Conservation (phyloP, 2,797 vertebrate species). For the Nannoperca australis region DNA sequence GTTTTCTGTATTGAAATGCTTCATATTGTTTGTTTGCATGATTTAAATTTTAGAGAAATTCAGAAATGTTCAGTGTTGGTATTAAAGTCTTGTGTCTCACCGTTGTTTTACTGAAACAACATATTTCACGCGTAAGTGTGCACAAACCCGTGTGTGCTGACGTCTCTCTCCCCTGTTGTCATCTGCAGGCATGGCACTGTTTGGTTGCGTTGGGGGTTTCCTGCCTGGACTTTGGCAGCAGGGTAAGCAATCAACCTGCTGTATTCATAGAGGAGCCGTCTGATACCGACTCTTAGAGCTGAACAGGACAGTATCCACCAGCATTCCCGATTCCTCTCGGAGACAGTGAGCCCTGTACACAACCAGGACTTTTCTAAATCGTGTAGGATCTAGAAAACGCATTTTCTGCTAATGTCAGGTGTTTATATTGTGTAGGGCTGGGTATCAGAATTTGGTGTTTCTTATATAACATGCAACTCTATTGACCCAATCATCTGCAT, state of each 20-base stretch:
- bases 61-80: background rate
- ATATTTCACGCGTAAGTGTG: background rate
- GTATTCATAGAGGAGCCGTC: conserved; percentile 85
- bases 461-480: background rate
- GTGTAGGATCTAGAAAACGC: conserved; percentile 43
- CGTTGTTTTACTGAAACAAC: background rate
- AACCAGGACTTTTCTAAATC: conserved; percentile 48
- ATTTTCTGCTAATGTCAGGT: conserved; percentile 24
- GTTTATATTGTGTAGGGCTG: conserved; percentile 41
- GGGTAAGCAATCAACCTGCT: conserved; percentile 89
- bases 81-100: background rate
- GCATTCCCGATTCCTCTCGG: conserved; percentile 63
- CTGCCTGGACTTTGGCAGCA: conserved; percentile 88
- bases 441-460: conserved; percentile 48
- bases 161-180: conserved; percentile 7
- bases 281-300: conserved; percentile 77
- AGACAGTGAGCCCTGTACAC: conserved; percentile 51
- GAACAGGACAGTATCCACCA: conserved; percentile 67
- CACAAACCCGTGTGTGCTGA: conserved; percentile 9
- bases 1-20: background rate
- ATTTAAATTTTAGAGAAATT: background rate
- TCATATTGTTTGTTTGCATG: background rate
- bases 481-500: background rate
- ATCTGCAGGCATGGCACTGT: conserved; percentile 90
- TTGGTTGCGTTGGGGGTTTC: conserved; percentile 90